Evolutionary conservation across 2,113 vertebrate species (phyloP).

Genomic region (Sylvietta virens): DNA sequence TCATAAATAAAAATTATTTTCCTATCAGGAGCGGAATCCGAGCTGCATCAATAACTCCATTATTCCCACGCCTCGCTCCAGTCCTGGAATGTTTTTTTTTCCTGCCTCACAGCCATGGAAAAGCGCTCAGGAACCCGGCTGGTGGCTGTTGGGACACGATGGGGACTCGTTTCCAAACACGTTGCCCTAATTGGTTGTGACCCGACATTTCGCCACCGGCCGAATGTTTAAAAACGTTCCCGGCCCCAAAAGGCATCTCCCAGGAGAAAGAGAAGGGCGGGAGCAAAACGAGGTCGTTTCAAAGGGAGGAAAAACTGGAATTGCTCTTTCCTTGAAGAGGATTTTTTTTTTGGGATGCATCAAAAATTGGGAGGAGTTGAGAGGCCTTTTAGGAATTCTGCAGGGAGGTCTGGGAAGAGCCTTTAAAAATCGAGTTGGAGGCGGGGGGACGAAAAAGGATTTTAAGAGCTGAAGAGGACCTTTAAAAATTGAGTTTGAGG

Average conservation of each 20-base stretch:
- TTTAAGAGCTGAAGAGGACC: not conserved
- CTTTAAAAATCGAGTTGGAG: not conserved
- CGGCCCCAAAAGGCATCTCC: not conserved
- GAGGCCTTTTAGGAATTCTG: not conserved
- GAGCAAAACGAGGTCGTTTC: not conserved
- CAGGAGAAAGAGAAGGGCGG: not conserved
- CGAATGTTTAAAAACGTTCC: slow-evolving; percentile 6
- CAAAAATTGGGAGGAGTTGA: not conserved
- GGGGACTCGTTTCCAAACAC: slow-evolving; percentile 40
- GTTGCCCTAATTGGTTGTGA: slow-evolving; percentile 47
- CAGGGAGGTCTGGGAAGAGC: not conserved
- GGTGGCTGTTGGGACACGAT: slow-evolving; percentile 49
- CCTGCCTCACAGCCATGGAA: slow-evolving; percentile 43
- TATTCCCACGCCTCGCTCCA: slow-evolving; percentile 21
- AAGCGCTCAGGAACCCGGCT: slow-evolving; percentile 15
- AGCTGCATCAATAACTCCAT: slow-evolving; percentile 57
- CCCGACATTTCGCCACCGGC: slow-evolving; percentile 26
- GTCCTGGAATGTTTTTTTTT: slow-evolving; percentile 55
- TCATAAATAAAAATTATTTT: slow-evolving; percentile 61
- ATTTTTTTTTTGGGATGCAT: not conserved
- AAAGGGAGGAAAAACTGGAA: not conserved
- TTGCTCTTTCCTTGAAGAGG: not conserved
- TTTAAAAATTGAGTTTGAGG: too few species aligned
- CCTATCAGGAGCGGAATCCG: not conserved
- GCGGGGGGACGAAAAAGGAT: too few species aligned